Base-by-base conservation (phyloP, 2,113 vertebrate genomes). In the Microtus richardsoni region DNA sequence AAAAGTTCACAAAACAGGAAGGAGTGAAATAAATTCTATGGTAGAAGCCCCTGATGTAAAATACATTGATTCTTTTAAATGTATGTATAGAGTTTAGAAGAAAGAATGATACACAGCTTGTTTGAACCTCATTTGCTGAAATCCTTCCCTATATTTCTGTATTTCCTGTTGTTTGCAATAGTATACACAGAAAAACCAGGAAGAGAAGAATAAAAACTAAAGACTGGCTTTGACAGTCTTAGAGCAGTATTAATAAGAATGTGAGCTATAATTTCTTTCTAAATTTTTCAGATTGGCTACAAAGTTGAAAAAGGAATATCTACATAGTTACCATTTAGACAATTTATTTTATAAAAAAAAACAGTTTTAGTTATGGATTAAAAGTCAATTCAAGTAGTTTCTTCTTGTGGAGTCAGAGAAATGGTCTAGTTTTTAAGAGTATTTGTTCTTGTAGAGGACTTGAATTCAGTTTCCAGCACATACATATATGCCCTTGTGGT, bases 71-170 rank as follows among this genome's bases (percentile, higher is more conserved):
- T 41, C 47, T 91, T 19, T 36, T n/a, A 41, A 4, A 82, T 39
- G 52, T 26, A 16, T 26, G 17, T 28, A 68, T 3, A 19, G 3
- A 30, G 7, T 36, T 39, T 73, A 21, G 73, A 93, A 21, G 75
- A 33, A 10, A 36, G 22, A 86, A 24, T 62, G 79, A 41, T 73
- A 22, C 95, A 91, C 0, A 87, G 8, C 36, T 75, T 87, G 8
- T 86, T 87, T 28, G 49, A 82, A 95, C 58, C 68, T 73, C 66
- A 75, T 83, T 58, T 68, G 14, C 85, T 90, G 47, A 82, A 90
- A 39, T 39, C 77, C 13, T 26, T 68, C 1, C 73, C 3, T 82
- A 4, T 41, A 84, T 85, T n/a, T 88, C 12, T 11, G 68, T 8
- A 58, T 73, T 92, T 93, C 58, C 39, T 85, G 4, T 19, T 74